Evolutionary conservation across 2,888 invertebrate species (phyloP).

Genomic region (Sesia bembeciformis): DNA sequence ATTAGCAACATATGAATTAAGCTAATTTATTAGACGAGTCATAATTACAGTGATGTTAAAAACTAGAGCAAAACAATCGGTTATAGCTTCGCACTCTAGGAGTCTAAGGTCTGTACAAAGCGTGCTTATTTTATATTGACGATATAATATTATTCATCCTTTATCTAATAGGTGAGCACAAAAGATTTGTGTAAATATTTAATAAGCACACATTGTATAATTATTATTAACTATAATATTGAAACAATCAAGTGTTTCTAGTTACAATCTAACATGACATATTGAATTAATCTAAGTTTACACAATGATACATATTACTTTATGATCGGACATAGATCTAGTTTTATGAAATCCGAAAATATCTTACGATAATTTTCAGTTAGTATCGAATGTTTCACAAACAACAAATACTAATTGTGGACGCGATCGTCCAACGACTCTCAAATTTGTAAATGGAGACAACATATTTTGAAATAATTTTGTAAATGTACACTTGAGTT

Average conservation of each 20-base stretch:
- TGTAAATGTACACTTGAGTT: too few species aligned
- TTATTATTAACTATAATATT: slow-evolving; percentile 36
- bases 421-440: slow-evolving; percentile 72
- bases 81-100: slow-evolving; percentile 67
- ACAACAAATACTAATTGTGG: slow-evolving; percentile 45
- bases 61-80: slow-evolving; percentile 68
- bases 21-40: slow-evolving; percentile 55
- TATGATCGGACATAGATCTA: slow-evolving; percentile 63
- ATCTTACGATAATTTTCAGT: slow-evolving; percentile 50
- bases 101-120: slow-evolving; percentile 34
- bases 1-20: slow-evolving; percentile 62
- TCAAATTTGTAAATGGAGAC: neutral
- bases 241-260: slow-evolving; percentile 53
- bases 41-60: slow-evolving; percentile 53
- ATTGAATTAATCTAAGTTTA: slow-evolving; percentile 62
- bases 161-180: neutral
- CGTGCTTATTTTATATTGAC: slow-evolving; percentile 19
- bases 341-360: slow-evolving; percentile 42
- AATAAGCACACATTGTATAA: slow-evolving; percentile 30
- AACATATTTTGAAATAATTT: too few species aligned
- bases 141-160: neutral
- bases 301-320: slow-evolving; percentile 67
- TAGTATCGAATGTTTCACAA: slow-evolving; percentile 29
- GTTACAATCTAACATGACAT: slow-evolving; percentile 65
- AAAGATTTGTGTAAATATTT: slow-evolving; percentile 2